Evolutionary conservation across 1,140 invertebrate genomes (phyloP).

Genomic region (Drosophila paulistorum): DNA sequence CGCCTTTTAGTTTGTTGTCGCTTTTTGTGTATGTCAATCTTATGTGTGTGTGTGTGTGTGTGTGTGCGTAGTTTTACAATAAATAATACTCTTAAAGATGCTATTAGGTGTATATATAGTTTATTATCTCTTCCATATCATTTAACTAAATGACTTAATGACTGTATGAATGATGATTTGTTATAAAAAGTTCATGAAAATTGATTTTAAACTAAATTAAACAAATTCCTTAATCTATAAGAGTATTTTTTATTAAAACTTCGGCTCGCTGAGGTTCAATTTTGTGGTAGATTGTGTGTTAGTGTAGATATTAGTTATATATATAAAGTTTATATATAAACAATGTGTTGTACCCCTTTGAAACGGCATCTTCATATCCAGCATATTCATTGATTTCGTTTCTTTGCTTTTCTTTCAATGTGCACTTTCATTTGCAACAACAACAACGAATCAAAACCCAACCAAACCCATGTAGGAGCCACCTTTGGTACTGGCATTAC

Average conservation of each 20-base stretch:
- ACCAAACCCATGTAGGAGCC: constrained; percentile 86
- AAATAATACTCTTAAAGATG: background rate
- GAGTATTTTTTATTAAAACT: background rate
- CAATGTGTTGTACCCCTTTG: constrained; percentile 6
- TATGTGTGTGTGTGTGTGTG: constrained; percentile 5
- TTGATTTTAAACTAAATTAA: background rate
- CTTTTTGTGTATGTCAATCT: background rate
- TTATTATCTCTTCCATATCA: no score
- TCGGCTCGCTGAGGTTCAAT: background rate
- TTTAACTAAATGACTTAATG: no score
- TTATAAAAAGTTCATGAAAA: no score
- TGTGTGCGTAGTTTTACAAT: background rate
- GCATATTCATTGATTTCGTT: constrained; percentile 46
- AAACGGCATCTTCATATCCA: constrained; percentile 6
- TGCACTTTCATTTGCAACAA: constrained; percentile 54
- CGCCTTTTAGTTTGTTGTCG: constrained; percentile 17
- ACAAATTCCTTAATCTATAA: background rate
- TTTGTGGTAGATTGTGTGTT: background rate
- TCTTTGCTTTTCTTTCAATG: constrained; percentile 72
- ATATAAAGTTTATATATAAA: background rate
- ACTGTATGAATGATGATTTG: no score
- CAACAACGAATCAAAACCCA: background rate
- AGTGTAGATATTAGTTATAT: constrained; percentile 14
- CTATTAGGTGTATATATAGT: no score
- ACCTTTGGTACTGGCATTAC: constrained; percentile 98